A percentile compares a stretch with the other conserved stretches of the same genome.
phyloP scores from a whole-genome alignment of 2,888 invertebrate genomes.

The Cheilosia vernalis region DNA sequence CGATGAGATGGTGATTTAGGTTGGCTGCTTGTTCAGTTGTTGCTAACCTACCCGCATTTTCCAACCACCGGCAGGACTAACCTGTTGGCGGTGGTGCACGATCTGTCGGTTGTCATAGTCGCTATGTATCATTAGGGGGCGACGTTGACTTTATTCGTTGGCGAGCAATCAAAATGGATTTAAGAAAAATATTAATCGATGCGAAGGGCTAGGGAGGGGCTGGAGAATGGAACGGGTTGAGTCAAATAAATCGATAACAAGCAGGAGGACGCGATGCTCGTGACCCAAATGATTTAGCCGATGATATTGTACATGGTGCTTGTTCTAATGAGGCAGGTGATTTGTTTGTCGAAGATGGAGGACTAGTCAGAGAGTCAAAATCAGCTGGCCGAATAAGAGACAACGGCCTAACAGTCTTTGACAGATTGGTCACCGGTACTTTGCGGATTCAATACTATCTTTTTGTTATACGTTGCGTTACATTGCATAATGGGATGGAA shows the following conservation, averaged over 20 bases:
- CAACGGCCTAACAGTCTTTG: too few species aligned
- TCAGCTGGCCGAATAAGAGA: too few species aligned
- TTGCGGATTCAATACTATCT: too few species aligned
- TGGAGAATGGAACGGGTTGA: conserved; percentile 14
- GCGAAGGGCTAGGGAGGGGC: not conserved
- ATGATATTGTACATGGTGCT: not conserved
- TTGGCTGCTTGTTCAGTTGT: conserved; percentile 24
- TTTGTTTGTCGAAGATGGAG: not conserved
- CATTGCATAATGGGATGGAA: too few species aligned
- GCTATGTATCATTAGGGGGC: conserved; percentile 26
- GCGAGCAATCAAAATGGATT: conserved; percentile 57
- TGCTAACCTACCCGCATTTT: not conserved
- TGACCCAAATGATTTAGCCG: conserved; percentile 31
- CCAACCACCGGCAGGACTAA: conserved; percentile 16
- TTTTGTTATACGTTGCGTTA: too few species aligned
- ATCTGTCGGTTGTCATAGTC: conserved; percentile 55
- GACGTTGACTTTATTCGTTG: conserved; percentile 51
- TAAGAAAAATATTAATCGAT: conserved; percentile 49
- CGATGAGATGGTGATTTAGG: conserved; percentile 64
- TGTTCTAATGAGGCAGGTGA: conserved; percentile 4
- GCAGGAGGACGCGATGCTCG: conserved; percentile 5
- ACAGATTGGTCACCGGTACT: too few species aligned
- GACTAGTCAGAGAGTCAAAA: too few species aligned
- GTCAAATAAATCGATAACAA: conserved; percentile 29
- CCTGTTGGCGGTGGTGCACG: conserved; percentile 61